Conservation (phyloP, 1,140 invertebrate genomes). For the Sinonovacula constricta region DNA sequence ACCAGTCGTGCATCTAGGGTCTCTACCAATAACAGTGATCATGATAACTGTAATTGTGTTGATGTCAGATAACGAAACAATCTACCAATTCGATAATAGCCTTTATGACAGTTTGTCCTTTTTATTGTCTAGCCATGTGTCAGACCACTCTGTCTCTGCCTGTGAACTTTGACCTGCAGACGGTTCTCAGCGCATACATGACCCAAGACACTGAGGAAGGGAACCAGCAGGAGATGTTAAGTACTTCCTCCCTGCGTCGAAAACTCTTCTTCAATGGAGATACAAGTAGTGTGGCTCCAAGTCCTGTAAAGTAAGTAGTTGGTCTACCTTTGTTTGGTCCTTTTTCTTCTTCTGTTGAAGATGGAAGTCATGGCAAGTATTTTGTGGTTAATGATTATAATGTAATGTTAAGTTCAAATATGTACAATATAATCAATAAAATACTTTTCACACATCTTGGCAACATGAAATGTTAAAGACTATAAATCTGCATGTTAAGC, state of each 20-base stretch:
- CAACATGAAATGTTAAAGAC: too few species aligned
- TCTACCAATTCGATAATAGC: too few species aligned
- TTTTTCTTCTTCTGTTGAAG: too few species aligned
- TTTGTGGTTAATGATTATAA: too few species aligned
- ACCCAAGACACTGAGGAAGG: constrained; percentile 59
- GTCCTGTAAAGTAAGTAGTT: constrained; percentile 73
- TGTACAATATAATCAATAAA: too few species aligned
- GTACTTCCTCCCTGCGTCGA: constrained; percentile 71
- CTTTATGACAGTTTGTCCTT: too few species aligned
- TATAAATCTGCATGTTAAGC: too few species aligned
- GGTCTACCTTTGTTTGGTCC: too few species aligned
- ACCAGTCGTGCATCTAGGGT: neutral
- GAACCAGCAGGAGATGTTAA: constrained; percentile 60
- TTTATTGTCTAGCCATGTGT: constrained; percentile 62
- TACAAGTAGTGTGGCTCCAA: constrained; percentile 60
- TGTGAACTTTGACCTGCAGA: constrained; percentile 66
- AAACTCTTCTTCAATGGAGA: constrained; percentile 73
- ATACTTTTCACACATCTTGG: too few species aligned
- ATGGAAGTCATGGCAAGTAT: too few species aligned
- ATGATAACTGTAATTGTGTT: neutral
- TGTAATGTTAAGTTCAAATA: too few species aligned
- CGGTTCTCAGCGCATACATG: constrained; percentile 68
- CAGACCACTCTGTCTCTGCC: constrained; percentile 72
- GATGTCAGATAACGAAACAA: too few species aligned
- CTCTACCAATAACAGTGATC: neutral